These are phyloP conservation scores for Pongo pygmaeus DNA, from an alignment of 2,113 vertebrate genomes.

Conservation along the genomic window DNA sequence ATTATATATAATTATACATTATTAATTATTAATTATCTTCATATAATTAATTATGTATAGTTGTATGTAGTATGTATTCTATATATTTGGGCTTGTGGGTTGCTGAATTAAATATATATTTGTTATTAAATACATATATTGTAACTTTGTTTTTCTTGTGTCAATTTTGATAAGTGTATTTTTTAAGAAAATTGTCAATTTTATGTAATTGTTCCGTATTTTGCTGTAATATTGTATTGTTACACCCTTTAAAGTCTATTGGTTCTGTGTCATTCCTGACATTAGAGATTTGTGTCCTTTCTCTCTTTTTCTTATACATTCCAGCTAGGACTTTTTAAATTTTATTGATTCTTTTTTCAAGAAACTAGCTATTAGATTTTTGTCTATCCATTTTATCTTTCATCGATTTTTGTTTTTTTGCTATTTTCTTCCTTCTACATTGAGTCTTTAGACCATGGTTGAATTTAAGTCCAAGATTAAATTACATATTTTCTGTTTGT, in stretches of 20 bases:
- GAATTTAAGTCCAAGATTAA: not conserved
- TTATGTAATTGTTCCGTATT: not conserved
- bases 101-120: not conserved
- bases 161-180: not conserved
- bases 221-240: not conserved
- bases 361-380: not conserved
- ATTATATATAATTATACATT: not conserved
- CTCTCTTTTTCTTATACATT: not conserved
- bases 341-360: not conserved
- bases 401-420: not conserved
- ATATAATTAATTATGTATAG: not conserved
- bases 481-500: not conserved
- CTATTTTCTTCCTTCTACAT: not conserved
- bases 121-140: not conserved
- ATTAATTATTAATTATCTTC: not conserved
- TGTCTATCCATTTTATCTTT: not conserved
- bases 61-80: not conserved
- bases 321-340: not conserved
- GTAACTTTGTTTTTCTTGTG: not conserved
- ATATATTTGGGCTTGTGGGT: too few species aligned
- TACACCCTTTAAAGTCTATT: not conserved
- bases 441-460: not conserved
- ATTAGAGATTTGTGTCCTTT: not conserved
- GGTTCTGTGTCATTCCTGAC: not conserved
- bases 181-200: not conserved